phyloP scores from a whole-genome alignment of 2,113 vertebrate species.

The Grus americana region DNA sequence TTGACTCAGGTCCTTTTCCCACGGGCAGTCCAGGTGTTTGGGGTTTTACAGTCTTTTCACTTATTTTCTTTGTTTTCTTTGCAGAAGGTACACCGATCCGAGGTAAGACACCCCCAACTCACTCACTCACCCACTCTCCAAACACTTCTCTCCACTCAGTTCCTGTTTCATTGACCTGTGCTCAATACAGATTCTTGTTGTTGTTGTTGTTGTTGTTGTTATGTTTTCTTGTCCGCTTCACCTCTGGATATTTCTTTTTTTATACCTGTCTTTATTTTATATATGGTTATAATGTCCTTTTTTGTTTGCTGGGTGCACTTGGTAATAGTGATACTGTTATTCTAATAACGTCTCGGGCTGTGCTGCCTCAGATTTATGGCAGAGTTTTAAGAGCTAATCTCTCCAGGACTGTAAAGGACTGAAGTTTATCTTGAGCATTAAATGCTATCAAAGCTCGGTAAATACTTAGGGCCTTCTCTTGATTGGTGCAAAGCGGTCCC shows the following conservation, averaged over 20 bases:
- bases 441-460: slow-evolving; percentile 7
- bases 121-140: slow-evolving; percentile 46
- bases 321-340: neutral
- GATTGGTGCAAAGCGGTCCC: neutral
- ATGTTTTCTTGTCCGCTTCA: slow-evolving; percentile 38
- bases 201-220: neutral
- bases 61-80: slow-evolving; percentile 81
- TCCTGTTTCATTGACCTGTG: slow-evolving; percentile 44
- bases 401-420: slow-evolving; percentile 15
- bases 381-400: slow-evolving; percentile 51
- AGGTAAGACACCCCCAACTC: slow-evolving; percentile 87
- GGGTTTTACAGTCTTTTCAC: slow-evolving; percentile 71
- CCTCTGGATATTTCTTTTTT: slow-evolving; percentile 33
- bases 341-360: neutral
- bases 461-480: slow-evolving; percentile 8
- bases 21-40: slow-evolving; percentile 50
- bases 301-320: slow-evolving; percentile 61
- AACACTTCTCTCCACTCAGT: slow-evolving; percentile 60
- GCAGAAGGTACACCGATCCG: slow-evolving; percentile 98
- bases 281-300: slow-evolving; percentile 26
- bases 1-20: slow-evolving; percentile 63
- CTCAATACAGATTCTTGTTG: neutral
- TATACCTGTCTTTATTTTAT: slow-evolving; percentile 57
- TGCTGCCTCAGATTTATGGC: slow-evolving; percentile 40
- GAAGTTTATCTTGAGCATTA: slow-evolving; percentile 35